Base-by-base conservation (phyloP, 1,140 invertebrate genomes). In the Dendroctonus ponderosae region DNA sequence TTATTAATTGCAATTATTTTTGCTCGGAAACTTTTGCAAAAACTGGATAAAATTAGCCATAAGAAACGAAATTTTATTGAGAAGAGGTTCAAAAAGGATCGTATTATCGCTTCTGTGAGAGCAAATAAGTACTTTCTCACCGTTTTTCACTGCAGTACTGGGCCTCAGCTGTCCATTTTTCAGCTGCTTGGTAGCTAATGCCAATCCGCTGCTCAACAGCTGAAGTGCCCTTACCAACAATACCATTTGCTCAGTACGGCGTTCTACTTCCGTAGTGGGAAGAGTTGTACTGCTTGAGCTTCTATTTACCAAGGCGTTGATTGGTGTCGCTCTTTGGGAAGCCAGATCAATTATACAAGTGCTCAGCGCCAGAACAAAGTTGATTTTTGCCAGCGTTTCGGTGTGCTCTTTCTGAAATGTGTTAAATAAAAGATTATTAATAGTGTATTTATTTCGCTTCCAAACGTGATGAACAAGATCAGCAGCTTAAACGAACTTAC, bases 311-410 rank as follows among this genome's bases (percentile, higher is more conserved):
- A 85, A 71, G 5, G 85, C 85, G 5, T 85, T 82, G 6, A 91
- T 78, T 2, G 91, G 90, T n/a, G 88, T 87, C 37, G 88, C 86
- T 64, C 90, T 83, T 7, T 85, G 85, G 70, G 89, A 85, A 0
- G 93, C 93, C 42, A 97, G 84, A 62, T 96, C 93, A 62, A 94
- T 84, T 40, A 98, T 90, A 74, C 93, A 96, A 70, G 95, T 92
- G 54, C 93, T 92, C 11, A 98, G 80, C 11, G 94, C 92, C 43
- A 94, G 80, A 11, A 97, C 92, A 81, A 97, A 98, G 76, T 94
- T 94, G 44, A 98, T 82, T 78, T 97, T 97, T 1, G 93, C 92
- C 70, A 98, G 80, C 5, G 92, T 94, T 78, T 97, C 93, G 80
- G 95, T 96, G 80, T 98, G 96, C 76, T 95, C 93, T 63, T 90